Base-by-base conservation (phyloP, 2,113 vertebrate genomes). In the Butastur rufipennis region DNA sequence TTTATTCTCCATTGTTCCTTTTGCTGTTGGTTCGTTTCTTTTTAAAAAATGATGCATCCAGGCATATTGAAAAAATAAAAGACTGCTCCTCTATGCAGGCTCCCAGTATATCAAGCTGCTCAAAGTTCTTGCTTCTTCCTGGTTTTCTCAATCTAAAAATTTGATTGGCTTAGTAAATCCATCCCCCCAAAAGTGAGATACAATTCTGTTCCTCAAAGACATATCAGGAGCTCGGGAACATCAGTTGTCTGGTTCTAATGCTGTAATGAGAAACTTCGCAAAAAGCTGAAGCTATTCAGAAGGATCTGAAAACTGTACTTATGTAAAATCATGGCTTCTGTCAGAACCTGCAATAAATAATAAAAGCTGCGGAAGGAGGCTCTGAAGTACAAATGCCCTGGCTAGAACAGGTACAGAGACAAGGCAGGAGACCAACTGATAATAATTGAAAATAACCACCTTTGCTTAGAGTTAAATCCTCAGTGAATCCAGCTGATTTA, bases 381-480 rank as follows among this genome's bases (percentile, higher is more conserved):
- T 91, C 61, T 81, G 77, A 89, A 79, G n/a, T 73, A 68, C 11
- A 48, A 13, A 50, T 91, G 65, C 38, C 18, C 1, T 45, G 20
- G 27, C 29, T 50, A 59, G 82, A 86, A 32, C 42, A 61, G 53
- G 27, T 61, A 65, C 55, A 68, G 56, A 81, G 42, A 61, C 65
- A 63, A 79, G 42, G 70, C 79, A 94, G 34, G 61, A 89, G 73
- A 47, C 9, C 4, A 32, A 81, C 45, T 93, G 93, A 81, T 91
- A 93, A 29, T 89, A 78, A 92, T 59, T 78, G 70, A 74, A 77
- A 92, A 86, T 84, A 65, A 53, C 63, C 43, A 48, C 72, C 68
- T 92, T 92, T 84, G n/a, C 68, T 93, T 81, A 66, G 36, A 72
- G 43, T 75, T 92, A 90, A 91, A 83, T 75, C 92, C 34, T 80